Conservation (phyloP, 2,797 vertebrate genomes). For the Channa striata region DNA sequence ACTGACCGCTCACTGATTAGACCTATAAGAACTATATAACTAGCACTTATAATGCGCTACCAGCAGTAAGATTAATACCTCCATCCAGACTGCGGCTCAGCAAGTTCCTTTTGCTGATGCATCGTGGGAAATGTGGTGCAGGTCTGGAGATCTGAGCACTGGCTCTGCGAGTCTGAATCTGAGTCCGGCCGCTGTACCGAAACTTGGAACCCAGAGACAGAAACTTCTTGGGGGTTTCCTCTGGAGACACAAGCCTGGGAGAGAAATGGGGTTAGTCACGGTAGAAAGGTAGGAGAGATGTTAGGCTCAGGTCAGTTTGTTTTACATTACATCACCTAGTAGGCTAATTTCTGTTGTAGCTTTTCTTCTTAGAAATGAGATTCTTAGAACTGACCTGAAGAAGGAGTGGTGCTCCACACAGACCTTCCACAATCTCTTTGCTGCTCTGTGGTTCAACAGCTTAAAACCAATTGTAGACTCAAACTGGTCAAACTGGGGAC, state of each 20-base stretch:
- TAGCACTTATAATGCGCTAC: not conserved
- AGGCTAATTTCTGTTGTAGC: no score
- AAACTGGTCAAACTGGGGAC: conserved; percentile 95
- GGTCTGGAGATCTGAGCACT: conserved; percentile 94
- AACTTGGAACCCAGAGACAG: conserved; percentile 77
- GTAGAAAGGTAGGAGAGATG: no score
- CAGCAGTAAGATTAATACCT: conserved; percentile 78
- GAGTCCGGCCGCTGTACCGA: conserved; percentile 92
- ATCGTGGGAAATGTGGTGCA: conserved; percentile 92
- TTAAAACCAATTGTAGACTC: conserved; percentile 98
- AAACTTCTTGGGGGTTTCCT: conserved; percentile 75
- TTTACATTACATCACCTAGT: no score
- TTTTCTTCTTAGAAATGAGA: no score
- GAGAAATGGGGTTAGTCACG: not conserved
- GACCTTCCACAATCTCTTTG: conserved; percentile 97
- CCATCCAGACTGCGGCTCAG: conserved; percentile 97
- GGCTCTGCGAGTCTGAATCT: conserved; percentile 93
- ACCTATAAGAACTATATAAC: not conserved
- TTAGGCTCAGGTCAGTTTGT: no score
- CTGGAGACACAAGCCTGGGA: conserved; percentile 72
- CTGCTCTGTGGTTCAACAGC: conserved; percentile 94
- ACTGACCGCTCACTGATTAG: not conserved
- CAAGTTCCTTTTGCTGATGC: conserved; percentile 93
- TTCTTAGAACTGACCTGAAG: conserved; percentile 97
- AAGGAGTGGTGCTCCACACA: conserved; percentile 98